These are phyloP conservation scores for Acrocephalus arundinaceus DNA, from an alignment of 2,113 vertebrate species.

Conservation along the genomic window DNA sequence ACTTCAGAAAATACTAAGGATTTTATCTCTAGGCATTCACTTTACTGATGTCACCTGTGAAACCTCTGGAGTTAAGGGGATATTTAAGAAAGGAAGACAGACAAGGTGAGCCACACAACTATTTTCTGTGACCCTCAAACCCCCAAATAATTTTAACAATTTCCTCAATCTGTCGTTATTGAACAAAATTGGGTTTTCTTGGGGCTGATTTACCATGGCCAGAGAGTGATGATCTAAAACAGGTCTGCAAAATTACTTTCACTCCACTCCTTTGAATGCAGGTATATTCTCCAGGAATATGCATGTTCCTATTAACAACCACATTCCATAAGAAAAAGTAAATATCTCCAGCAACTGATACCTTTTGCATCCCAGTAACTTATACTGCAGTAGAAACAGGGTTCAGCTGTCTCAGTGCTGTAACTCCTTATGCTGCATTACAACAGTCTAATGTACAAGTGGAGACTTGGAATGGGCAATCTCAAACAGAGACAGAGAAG, in stretches of 20 bases:
- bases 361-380: background rate
- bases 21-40: background rate
- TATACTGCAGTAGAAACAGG: background rate
- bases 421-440: background rate
- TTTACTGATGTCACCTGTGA: background rate
- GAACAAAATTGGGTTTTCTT: background rate
- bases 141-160: background rate
- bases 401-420: background rate
- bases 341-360: background rate
- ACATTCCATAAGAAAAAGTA: background rate
- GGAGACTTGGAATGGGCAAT: background rate
- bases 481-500: background rate
- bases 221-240: background rate
- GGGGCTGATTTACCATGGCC: background rate
- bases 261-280: background rate
- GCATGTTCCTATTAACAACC: background rate
- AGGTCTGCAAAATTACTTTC: background rate
- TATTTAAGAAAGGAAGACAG: background rate
- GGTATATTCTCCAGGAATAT: background rate
- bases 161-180: background rate
- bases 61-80: background rate
- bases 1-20: background rate
- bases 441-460: fast-evolving
- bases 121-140: background rate
- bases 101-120: background rate